Conservation (phyloP, 2,888 invertebrate genomes). For the Leptinotarsa juncta region DNA sequence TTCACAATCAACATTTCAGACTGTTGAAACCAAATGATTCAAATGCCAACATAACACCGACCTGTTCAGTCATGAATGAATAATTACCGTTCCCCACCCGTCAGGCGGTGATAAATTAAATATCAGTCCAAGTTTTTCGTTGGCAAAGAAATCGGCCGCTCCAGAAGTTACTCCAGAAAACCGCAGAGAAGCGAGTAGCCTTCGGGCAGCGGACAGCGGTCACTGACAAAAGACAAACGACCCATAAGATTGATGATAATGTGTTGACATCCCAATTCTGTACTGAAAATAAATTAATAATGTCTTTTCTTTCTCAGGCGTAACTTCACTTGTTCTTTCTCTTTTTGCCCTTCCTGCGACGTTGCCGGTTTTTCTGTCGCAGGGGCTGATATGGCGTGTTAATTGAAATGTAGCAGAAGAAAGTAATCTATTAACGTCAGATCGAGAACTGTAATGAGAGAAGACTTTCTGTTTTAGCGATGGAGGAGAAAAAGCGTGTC, state of each 20-base stretch:
- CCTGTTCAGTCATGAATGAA: constrained; percentile 1
- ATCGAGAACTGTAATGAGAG: constrained; percentile 29
- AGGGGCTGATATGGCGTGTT: constrained; percentile 34
- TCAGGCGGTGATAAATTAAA: constrained; percentile 46
- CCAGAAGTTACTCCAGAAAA: constrained; percentile 29
- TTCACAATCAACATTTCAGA: too few species aligned
- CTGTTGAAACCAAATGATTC: too few species aligned
- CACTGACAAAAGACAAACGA: constrained; percentile 63
- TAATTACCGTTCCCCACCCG: not conserved
- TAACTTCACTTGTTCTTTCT: constrained; percentile 37
- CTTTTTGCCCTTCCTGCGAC: constrained; percentile 32
- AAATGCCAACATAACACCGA: not conserved
- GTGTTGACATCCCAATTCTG: constrained; percentile 61
- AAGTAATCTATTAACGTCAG: constrained; percentile 40
- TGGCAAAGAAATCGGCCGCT: constrained; percentile 34
- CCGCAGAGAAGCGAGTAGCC: constrained; percentile 40
- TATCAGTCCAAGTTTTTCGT: constrained; percentile 46
- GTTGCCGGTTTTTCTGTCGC: constrained; percentile 34
- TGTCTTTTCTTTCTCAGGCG: constrained; percentile 50
- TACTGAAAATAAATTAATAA: constrained; percentile 63
- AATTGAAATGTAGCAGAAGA: constrained; percentile 40
- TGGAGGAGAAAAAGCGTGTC: not conserved
- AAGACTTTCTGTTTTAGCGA: constrained; percentile 2
- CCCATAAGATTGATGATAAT: constrained; percentile 63
- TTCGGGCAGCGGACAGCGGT: constrained; percentile 42